Conservation (phyloP, 2,888 invertebrate genomes). For the Xylota sylvarum region DNA sequence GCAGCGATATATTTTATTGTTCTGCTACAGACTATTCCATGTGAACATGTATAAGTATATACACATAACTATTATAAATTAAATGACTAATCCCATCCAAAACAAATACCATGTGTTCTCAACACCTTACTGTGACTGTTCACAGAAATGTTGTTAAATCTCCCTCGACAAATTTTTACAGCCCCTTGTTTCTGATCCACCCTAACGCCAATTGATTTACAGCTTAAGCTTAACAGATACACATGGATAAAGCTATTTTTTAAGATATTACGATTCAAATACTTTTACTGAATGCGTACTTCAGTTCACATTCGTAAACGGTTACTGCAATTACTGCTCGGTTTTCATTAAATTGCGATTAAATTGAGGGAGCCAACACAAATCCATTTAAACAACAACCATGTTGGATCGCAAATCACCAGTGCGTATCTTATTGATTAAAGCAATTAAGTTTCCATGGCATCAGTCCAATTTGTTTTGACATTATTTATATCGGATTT, state of each 20-base stretch:
- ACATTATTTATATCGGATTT: background rate
- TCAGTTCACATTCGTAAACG: conserved; percentile 1
- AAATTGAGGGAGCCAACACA: background rate
- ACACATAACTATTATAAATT: background rate
- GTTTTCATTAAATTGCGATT: background rate
- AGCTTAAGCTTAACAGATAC: conserved; percentile 26
- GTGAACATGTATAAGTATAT: too few species aligned
- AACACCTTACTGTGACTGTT: background rate
- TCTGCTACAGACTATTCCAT: too few species aligned
- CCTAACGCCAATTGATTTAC: conserved; percentile 36
- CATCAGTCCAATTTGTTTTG: background rate
- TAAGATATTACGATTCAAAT: conserved; percentile 1
- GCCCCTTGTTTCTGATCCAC: conserved; percentile 5
- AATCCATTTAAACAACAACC: conserved; percentile 21
- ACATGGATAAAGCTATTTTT: background rate
- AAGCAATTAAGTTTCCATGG: background rate
- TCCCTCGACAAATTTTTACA: conserved; percentile 12
- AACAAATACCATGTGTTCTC: background rate
- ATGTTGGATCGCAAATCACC: conserved; percentile 42
- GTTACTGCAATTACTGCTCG: background rate
- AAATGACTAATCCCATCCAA: background rate
- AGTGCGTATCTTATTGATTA: conserved; percentile 28
- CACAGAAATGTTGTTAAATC: conserved; percentile 6
- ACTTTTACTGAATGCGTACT: background rate
- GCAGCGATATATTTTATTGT: too few species aligned